These are phyloP conservation scores for Zaprionus africanus DNA, from an alignment of 1,140 invertebrate species.

Conservation along the genomic window DNA sequence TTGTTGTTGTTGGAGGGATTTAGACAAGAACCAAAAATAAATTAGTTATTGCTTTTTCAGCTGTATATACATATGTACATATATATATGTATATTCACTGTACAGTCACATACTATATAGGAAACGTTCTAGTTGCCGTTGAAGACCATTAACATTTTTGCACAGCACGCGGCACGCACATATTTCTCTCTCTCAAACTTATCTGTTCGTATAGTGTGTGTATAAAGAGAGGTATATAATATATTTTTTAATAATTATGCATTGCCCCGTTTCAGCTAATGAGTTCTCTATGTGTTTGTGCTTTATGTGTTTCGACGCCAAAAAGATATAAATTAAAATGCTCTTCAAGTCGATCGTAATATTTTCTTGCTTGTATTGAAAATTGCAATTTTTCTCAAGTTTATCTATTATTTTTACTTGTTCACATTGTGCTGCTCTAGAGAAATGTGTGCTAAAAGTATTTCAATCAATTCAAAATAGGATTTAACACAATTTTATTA, in stretches of 20 bases:
- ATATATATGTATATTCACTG: constrained; percentile 6
- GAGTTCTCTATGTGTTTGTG: constrained; percentile 42
- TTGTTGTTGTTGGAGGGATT: constrained; percentile 18
- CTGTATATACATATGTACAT: constrained; percentile 30
- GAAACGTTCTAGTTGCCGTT: constrained; percentile 25
- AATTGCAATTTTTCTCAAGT: constrained; percentile 5
- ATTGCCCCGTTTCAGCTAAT: constrained; percentile 46
- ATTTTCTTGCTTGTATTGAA: constrained; percentile 8
- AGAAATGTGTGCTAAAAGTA: background rate
- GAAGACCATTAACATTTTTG: constrained; percentile 45
- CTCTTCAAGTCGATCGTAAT: background rate
- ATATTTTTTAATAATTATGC: constrained; percentile 65
- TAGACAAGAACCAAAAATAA: constrained; percentile 43
- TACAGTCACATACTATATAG: constrained; percentile 27
- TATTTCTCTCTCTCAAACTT: constrained; percentile 6
- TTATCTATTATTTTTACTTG: constrained; percentile 9
- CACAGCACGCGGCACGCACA: constrained; percentile 40
- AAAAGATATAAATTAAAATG: background rate
- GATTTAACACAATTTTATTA: background rate
- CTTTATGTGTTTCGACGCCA: background rate
- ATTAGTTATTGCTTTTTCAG: constrained; percentile 42
- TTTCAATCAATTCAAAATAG: background rate
- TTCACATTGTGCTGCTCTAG: background rate
- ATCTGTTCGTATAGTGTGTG: background rate
- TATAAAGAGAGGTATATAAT: constrained; percentile 21